Evolutionary conservation across 2,797 vertebrate genomes (phyloP).

Genomic region (Syngnathus rostellatus): DNA sequence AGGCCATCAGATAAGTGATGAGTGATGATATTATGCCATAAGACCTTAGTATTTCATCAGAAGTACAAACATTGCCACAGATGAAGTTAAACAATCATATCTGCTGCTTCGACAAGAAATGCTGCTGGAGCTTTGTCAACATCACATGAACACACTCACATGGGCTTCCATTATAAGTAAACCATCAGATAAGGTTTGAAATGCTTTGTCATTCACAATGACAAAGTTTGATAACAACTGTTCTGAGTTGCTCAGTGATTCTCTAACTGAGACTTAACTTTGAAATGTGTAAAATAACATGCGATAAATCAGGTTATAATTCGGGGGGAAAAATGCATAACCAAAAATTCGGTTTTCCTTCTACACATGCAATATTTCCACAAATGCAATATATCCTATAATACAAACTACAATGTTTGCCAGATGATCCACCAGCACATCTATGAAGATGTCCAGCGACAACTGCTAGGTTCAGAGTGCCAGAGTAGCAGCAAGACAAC

Average conservation of each 20-base stretch:
- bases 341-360: too few relatives aligned
- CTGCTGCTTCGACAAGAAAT: constrained; percentile 6
- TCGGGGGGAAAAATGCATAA: too few relatives aligned
- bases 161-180: constrained; percentile 11
- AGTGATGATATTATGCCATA: constrained; percentile 2
- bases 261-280: neutral
- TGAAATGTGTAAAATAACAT: neutral
- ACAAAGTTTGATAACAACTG: constrained; percentile 15
- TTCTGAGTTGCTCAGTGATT: neutral
- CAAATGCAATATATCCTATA: too few relatives aligned
- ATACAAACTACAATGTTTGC: too few relatives aligned
- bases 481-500: too few relatives aligned
- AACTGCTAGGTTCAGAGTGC: too few relatives aligned
- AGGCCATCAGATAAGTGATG: neutral
- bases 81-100: constrained; percentile 6
- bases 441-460: too few relatives aligned
- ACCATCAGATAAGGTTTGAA: constrained; percentile 8
- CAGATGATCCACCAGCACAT: too few relatives aligned
- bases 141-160: constrained; percentile 6
- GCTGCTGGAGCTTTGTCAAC: constrained; percentile 13
- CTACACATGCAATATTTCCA: too few relatives aligned
- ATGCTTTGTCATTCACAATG: constrained; percentile 9
- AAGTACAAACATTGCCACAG: constrained; percentile 1
- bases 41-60: neutral
- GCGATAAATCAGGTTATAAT: too few relatives aligned